Percentiles rank a stretch among this genome's conserved stretches.
Conservation (phyloP, 2,888 invertebrate genomes). For the Acheta domesticus region DNA sequence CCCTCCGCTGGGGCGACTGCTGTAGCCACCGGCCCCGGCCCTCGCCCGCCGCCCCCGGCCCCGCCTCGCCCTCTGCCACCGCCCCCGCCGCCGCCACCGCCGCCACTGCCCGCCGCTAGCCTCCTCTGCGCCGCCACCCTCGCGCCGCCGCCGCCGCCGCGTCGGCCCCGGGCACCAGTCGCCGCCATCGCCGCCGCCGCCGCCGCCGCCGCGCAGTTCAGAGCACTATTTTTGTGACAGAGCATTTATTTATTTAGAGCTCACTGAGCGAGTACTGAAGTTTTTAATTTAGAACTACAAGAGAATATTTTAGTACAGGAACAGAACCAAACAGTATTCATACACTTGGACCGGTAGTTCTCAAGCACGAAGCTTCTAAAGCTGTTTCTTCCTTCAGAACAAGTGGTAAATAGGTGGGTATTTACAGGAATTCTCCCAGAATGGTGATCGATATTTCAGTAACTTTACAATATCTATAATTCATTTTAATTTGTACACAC, state of each 20-base stretch:
- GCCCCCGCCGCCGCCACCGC: not conserved
- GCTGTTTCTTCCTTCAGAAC: not conserved
- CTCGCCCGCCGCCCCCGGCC: conserved; percentile 39
- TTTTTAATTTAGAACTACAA: not conserved
- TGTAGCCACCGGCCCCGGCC: conserved; percentile 53
- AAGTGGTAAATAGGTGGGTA: not conserved
- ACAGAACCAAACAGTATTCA: conserved; percentile 18
- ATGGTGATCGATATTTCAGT: too few relatives aligned
- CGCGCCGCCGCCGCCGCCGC: not conserved
- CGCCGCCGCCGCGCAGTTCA: conserved; percentile 5
- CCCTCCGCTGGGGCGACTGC: conserved; percentile 94
- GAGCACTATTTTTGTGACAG: conserved; percentile 18
- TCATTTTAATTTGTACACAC: too few relatives aligned
- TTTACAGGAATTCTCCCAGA: too few relatives aligned
- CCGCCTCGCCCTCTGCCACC: not conserved
- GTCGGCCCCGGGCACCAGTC: not conserved
- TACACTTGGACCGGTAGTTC: not conserved
- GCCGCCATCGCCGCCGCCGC: not conserved
- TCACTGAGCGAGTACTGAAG: not conserved
- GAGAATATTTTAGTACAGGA: conserved; percentile 18
- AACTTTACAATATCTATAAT: too few relatives aligned
- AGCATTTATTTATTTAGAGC: conserved; percentile 7
- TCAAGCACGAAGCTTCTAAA: not conserved
- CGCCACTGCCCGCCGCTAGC: not conserved
- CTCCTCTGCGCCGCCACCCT: conserved; percentile 4